Evolutionary conservation across 2,113 vertebrate species (phyloP), one percentile per base, ranked within the genome.

Genomic region (Acrocephalus kingi): DNA sequence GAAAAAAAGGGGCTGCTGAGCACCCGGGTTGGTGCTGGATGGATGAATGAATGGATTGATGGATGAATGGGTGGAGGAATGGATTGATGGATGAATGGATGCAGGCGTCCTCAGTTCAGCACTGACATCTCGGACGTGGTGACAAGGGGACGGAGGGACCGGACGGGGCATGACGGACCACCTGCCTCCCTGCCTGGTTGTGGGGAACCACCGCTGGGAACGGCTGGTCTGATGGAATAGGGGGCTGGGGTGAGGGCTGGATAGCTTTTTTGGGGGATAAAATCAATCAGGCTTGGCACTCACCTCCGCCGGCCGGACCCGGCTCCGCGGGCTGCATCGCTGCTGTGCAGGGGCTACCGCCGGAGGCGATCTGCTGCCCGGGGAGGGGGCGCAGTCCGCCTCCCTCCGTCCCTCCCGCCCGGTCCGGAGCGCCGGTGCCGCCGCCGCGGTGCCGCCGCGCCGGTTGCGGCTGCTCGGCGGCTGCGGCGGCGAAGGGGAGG

Each of bases 151-250:
- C 9, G 6, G 9, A 16, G 55, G 30, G 4, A 43, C 23, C 1
- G 1, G 22, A 18, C 1, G 1, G 25, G n/a, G 17, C 24, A 2
- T 1, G 1, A 59, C 16, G 74, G 35, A 43, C 17, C 54, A 15
- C 73, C 43, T 5, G 2, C 27, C 25, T 54, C 31, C 39, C 49
- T 76, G n/a, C 45, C 62, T 14, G 62, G 51, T 56, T 19, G 6
- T 31, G 41, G 66, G 46, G 56, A 74, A 31, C 9, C 73, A 1
- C 64, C 1, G 4, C 73, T 9, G 55, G 30, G 30, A 25, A 43
- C 61, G 35, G 24, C 52, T 37, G 54, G 2, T 21, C 11, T 56
- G 78, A 16, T 22, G 75, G 76, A 71, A 67, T 0, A 27, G 24
- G 16, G 55, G 17, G 19, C 10, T 19, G n/a, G 9, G 6, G 15